These are phyloP conservation scores for Typhlichthys subterraneus DNA, from an alignment of 2,797 vertebrate genomes.

Conservation along the genomic window DNA sequence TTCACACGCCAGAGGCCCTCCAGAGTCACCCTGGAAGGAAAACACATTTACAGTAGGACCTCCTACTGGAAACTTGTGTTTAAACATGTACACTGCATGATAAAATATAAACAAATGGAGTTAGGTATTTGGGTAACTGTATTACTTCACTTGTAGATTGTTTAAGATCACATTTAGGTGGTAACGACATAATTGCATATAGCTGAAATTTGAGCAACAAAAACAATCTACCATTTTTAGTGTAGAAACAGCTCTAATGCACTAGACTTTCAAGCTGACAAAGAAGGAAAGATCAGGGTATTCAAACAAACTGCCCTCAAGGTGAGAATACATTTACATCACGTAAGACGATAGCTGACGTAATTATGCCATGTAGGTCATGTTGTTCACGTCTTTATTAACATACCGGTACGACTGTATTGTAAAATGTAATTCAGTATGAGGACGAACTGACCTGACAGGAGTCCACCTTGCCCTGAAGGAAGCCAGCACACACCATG, in stretches of 20 bases:
- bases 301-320: constrained; percentile 3
- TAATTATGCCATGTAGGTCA: constrained; percentile 7
- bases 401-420: not conserved
- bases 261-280: constrained; percentile 10
- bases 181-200: too few relatives aligned
- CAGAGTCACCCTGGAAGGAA: constrained; percentile 88
- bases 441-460: constrained; percentile 84
- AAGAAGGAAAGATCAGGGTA: constrained; percentile 11
- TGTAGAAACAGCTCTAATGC: not conserved
- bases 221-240: constrained; percentile 18
- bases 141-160: too few relatives aligned
- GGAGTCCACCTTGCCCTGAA: constrained; percentile 90
- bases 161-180: too few relatives aligned
- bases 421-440: not conserved
- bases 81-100: not conserved
- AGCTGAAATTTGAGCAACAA: constrained; percentile 6
- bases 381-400: not conserved
- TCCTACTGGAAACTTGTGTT: not conserved
- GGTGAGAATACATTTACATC: constrained; percentile 4
- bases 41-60: constrained; percentile 16
- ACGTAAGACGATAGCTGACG: constrained; percentile 32
- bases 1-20: constrained; percentile 92
- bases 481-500: constrained; percentile 96
- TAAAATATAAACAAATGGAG: too few relatives aligned
- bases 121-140: too few relatives aligned